phyloP scores from a whole-genome alignment of 2,888 invertebrate species.

The Drosophila parthenogenetica region DNA sequence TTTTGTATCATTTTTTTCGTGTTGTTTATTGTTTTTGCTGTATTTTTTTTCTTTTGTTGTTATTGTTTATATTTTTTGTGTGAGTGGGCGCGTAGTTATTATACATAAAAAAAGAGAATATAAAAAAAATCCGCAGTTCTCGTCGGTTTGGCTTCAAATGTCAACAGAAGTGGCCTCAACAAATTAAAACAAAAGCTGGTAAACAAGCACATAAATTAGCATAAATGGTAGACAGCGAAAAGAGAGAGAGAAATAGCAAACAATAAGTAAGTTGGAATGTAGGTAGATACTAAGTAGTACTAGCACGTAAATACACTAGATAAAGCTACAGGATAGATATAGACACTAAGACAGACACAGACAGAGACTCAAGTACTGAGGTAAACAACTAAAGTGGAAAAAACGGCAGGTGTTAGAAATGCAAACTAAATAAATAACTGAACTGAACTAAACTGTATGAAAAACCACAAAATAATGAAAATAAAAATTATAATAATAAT shows the following conservation, averaged over 20 bases:
- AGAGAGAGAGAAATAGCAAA: constrained; percentile 37
- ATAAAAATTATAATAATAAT: constrained; percentile 11
- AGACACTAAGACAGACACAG: not conserved
- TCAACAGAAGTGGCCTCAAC: constrained; percentile 75
- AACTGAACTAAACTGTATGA: constrained; percentile 8
- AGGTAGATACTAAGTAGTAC: constrained; percentile 14
- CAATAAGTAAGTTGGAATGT: constrained; percentile 37
- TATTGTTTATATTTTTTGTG: constrained; percentile 1
- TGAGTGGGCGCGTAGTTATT: constrained; percentile 41
- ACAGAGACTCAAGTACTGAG: constrained; percentile 6
- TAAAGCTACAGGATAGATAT: constrained; percentile 6
- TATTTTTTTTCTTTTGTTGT: not conserved
- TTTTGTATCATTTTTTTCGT: constrained; percentile 8
- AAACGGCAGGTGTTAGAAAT: constrained; percentile 73
- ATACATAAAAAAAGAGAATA: constrained; percentile 1
- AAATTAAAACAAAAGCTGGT: constrained; percentile 79
- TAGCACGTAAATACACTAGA: constrained; percentile 7
- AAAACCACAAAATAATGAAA: constrained; percentile 33
- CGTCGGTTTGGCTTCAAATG: constrained; percentile 55
- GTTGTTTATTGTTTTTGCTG: constrained; percentile 20
- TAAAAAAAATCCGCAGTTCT: constrained; percentile 20
- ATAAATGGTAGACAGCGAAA: constrained; percentile 70
- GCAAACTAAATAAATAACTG: constrained; percentile 56
- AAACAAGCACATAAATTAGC: constrained; percentile 79
- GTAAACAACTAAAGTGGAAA: constrained; percentile 70